Base-by-base conservation (phyloP, 2,113 vertebrate genomes). In the Micronycteris hirsuta region DNA sequence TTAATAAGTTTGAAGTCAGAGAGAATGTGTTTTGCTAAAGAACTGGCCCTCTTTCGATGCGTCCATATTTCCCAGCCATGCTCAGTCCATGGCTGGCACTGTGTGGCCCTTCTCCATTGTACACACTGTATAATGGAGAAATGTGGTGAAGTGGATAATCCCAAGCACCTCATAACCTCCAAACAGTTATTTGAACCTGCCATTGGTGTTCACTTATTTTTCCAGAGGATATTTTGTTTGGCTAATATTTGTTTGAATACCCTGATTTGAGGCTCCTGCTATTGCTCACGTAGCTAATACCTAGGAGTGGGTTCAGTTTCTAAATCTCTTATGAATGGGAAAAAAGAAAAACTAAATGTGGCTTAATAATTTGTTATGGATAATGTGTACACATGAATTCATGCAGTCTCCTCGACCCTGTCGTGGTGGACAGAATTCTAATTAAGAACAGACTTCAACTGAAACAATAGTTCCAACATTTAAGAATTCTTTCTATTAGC, bases 171-270 rank as follows among this genome's bases (percentile, higher is more conserved):
- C 22, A 41, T 65, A 94, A 92, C 43, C 31, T 81, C n/a, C 80
- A 91, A 94, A 61, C 85, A 38, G 77, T 38, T 28, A 49, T 56
- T 91, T 33, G 49, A 77, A 82, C 17, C 26, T 86, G 67, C 13
- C 20, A 70, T 73, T 70, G 74, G 31, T 89, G 76, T 87, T 78
- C 13, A 54, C 41, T 86, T 83, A 74, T 80, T 89, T 96, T 96
- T 74, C 22, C 28, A 74, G 74, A 96, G 63, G 68, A 84, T 86
- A 63, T 91, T 73, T 86, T 58, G 31, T 22, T 63, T 63, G n/a
- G 22, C 26, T 95, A 88, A 41, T 89, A 70, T 80, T 93, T 73
- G 19, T 91, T 89, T 83, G 54, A 85, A 68, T 56, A 88, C 19
- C 41, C 49, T 78, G 13, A 65, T 54, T 93, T 67, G 80, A 78